Evolutionary conservation across 2,888 invertebrate genomes (phyloP).

Genomic region (Phoronis australis): DNA sequence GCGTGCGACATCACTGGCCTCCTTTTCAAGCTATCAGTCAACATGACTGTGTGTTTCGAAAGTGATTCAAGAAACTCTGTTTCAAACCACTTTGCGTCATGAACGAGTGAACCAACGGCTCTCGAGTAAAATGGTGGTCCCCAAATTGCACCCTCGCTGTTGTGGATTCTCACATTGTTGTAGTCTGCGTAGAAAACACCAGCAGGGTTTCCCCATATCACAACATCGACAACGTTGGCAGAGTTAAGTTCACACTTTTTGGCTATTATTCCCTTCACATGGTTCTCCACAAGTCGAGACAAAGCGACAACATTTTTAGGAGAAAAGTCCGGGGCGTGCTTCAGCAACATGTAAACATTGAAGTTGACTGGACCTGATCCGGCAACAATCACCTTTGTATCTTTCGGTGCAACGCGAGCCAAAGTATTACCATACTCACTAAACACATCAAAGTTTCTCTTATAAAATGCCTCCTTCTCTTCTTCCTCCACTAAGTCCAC

Average conservation of each 20-base stretch:
- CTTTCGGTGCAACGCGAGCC: constrained; percentile 28
- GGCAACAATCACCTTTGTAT: constrained; percentile 39
- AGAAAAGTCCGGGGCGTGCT: constrained; percentile 36
- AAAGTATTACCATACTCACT: constrained; percentile 33
- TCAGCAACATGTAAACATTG: constrained; percentile 35
- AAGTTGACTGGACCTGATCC: constrained; percentile 46
- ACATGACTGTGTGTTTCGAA: constrained; percentile 15
- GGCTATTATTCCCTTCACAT: constrained; percentile 41
- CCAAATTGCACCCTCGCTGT: constrained; percentile 46
- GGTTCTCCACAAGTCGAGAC: constrained; percentile 39
- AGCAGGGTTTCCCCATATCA: constrained; percentile 47
- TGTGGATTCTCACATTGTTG: constrained; percentile 33
- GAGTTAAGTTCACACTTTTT: constrained; percentile 39
- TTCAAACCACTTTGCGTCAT: constrained; percentile 45
- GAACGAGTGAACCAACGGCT: constrained; percentile 37
- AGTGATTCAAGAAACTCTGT: constrained; percentile 34
- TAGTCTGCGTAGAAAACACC: constrained; percentile 29
- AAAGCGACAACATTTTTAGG: constrained; percentile 40
- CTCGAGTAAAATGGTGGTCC: constrained; percentile 46
- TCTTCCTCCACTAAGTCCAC: constrained; percentile 17
- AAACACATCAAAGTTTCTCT: constrained; percentile 31
- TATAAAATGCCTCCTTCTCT: constrained; percentile 27
- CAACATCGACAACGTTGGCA: constrained; percentile 40
- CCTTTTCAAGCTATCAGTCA: constrained; percentile 24
- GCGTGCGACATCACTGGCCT: constrained; percentile 25